Base-by-base conservation (phyloP, 2,797 vertebrate species). In the Silurus aristotelis region DNA sequence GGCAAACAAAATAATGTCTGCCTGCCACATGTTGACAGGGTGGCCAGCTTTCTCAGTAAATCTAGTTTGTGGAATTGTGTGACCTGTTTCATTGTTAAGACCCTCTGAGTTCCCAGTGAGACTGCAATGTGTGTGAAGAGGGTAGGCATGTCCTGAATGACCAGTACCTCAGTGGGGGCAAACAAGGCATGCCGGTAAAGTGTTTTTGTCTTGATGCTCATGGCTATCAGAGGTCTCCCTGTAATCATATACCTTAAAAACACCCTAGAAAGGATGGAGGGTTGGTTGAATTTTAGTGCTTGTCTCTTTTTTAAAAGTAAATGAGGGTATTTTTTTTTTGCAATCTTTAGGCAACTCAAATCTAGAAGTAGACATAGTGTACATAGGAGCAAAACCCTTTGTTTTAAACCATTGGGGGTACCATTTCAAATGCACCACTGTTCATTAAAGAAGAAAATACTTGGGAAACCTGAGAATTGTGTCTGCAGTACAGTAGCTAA, bases 1-100 rank as follows among this genome's bases (percentile, higher is more conserved):
- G 31, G 38, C 77, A 79, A 63, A 12, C 58, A 46, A 46, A 63
- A 79, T 64, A 46, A 63, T n/a, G 58, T 46, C 60, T 63, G 76
- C 20, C 76, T 63, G 20, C 31, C 58, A 79, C 17, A 5, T 78
- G 58, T 48, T 46, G 60, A 79, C 31, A 63, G 55, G 25, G 25
- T 58, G 46, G 46, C 13, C 48, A 48, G 52, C 25, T 76, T 76
- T 58, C 73, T 76, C 55, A 12, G 52, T 31, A 52, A 58, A 58
- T 58, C 22, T 31, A 56, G 52, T 76, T 75, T 52, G 48, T 75
- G 72, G 25, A 27, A 31, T 58, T 56, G 73, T 20, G 3, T 19
- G 73, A 25, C 17, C 73, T 31, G 15, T 10, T 31, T 58, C 2
- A 3, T 31, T 38, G n/a, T 55, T 27, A 55, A 27, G 14, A 22